phyloP scores from a whole-genome alignment of 2,797 vertebrate genomes.

The Bryconaethiops microstoma region DNA sequence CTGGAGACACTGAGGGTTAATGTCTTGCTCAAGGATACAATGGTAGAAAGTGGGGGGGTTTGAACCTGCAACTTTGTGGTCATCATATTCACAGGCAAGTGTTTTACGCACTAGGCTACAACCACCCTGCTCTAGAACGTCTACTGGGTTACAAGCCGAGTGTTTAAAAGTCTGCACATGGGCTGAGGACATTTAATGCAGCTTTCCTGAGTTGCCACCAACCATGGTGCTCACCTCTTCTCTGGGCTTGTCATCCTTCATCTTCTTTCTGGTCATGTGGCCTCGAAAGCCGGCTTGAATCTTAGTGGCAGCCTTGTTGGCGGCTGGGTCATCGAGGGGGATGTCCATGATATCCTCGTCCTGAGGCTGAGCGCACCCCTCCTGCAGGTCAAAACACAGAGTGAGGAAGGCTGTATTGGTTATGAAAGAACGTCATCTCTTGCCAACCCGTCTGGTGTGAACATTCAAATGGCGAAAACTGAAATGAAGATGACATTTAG shows the following conservation, averaged over 20 bases:
- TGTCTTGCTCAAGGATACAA: too few species aligned
- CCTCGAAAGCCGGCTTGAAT: conserved; percentile 98
- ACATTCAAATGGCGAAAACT: background rate
- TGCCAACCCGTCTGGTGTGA: conserved; percentile 24
- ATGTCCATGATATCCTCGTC: conserved; percentile 98
- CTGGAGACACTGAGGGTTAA: too few species aligned
- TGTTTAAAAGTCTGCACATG: background rate
- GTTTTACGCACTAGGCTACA: too few species aligned
- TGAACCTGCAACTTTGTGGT: too few species aligned
- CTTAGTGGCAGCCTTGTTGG: conserved; percentile 95
- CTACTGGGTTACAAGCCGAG: too few species aligned
- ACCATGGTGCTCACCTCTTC: conserved; percentile 83
- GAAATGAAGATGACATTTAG: conserved; percentile 17
- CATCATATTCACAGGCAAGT: too few species aligned
- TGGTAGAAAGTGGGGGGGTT: too few species aligned
- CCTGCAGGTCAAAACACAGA: conserved; percentile 68
- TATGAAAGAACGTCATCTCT: background rate
- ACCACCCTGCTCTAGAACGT: too few species aligned
- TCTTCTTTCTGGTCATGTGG: conserved; percentile 99
- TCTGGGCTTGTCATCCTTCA: conserved; percentile 94
- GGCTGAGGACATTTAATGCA: background rate
- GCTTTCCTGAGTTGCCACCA: background rate
- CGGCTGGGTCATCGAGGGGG: conserved; percentile 92
- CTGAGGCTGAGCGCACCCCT: conserved; percentile 87
- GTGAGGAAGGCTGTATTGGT: conserved; percentile 14